Base-by-base conservation (phyloP, 2,797 vertebrate species). In the Arremon brunneinucha region DNA sequence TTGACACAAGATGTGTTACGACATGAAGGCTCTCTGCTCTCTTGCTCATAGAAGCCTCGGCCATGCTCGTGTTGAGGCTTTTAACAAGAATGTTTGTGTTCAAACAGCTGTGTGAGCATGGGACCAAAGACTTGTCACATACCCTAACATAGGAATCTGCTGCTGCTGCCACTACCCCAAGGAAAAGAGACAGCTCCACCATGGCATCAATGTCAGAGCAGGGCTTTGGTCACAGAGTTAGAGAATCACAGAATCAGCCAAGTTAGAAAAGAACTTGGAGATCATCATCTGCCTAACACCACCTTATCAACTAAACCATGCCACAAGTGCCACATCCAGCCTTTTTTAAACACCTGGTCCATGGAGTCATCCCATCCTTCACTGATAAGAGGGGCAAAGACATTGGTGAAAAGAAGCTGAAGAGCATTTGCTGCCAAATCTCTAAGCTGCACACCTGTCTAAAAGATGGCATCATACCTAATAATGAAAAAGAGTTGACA, bases 21-120 rank as follows among this genome's bases (percentile, higher is more conserved):
- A 80, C 19, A 22, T 0, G 0, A 83, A 78, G 19, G 11, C 5
- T 62, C 28, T 44, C 14, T 41, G 14, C 16, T 76, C 19, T 56
- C 22, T 49, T 57, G 65, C 37, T 27, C 3, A 19, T 12, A 18
- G 10, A 19, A 86, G 11, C 18, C 49, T 44, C 4, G 3, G 12
- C 9, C 32, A 56, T 7, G 1, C 18, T 41, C 6, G 1, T 28
- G 7, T 60, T 28, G 26, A 52, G 24, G 9, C 32, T 70, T 86
- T 78, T 21, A 77, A 26, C 28, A 80, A 44, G 34, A 63, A 53
- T 11, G 4, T 78, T 84, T 68, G 12, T 32, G 37, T 57, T 67
- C 60, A 77, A 62, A 74, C 24, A 72, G 14, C 52, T 88, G 6
- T 17, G 43, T 69, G 64, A 67, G 13, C 0, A 1, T 35, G 44